Percentiles rank a stretch among this genome's conserved stretches.
Evolutionary conservation across 2,797 vertebrate species (phyloP).

Genomic region (Alfaro cultratus): DNA sequence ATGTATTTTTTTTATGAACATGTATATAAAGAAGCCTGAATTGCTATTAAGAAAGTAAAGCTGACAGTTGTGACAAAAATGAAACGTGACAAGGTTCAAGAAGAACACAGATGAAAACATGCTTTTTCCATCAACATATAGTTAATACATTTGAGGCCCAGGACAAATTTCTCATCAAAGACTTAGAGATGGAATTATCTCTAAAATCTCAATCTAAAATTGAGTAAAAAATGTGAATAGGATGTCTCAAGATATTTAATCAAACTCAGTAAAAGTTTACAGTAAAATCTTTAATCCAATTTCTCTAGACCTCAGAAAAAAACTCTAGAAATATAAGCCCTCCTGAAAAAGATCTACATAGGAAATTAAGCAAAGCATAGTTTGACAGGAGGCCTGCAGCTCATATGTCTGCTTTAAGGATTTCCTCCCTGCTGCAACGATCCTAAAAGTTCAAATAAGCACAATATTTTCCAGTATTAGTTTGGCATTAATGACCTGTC

Average conservation of each 20-base stretch:
- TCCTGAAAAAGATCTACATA: constrained; percentile 14
- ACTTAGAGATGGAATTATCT: constrained; percentile 54
- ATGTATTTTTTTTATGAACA: constrained; percentile 15
- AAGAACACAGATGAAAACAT: neutral
- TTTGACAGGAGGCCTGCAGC: constrained; percentile 40
- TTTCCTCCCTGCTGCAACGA: constrained; percentile 56
- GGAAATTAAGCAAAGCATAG: constrained; percentile 53
- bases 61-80: constrained; percentile 21
- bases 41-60: constrained; percentile 24
- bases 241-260: constrained; percentile 4
- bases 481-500: constrained; percentile 68
- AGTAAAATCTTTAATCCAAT: neutral
- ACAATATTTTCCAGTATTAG: constrained; percentile 78
- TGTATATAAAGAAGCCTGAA: constrained; percentile 43
- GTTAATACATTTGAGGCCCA: constrained; percentile 40
- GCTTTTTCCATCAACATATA: constrained; percentile 14
- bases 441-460: constrained; percentile 74
- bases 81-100: constrained; percentile 23
- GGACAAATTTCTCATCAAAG: constrained; percentile 49
- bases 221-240: neutral
- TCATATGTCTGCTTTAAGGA: constrained; percentile 65
- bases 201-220: neutral
- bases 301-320: constrained; percentile 15
- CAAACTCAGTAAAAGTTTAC: neutral
- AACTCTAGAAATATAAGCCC: constrained; percentile 14